phyloP scores from a whole-genome alignment of 2,888 invertebrate genomes.

The Caenorhabditis japonica region DNA sequence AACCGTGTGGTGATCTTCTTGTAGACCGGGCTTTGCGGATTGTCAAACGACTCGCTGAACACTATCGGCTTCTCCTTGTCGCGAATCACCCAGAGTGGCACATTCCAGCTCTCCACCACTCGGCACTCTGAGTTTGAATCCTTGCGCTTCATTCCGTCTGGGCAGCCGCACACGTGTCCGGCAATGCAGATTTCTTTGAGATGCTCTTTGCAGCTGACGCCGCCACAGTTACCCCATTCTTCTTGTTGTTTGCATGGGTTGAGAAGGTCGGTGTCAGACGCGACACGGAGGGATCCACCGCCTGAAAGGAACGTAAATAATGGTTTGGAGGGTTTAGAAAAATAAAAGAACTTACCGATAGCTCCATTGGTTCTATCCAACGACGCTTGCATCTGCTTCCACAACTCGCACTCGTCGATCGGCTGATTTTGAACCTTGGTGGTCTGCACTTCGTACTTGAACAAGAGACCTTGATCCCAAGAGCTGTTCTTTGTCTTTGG shows the following conservation, averaged over 20 bases:
- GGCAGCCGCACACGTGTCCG: constrained; percentile 74
- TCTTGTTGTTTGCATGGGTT: constrained; percentile 70
- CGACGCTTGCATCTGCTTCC: constrained; percentile 72
- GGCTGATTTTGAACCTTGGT: constrained; percentile 60
- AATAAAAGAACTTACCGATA: constrained; percentile 56
- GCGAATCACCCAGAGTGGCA: constrained; percentile 75
- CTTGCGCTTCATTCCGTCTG: constrained; percentile 72
- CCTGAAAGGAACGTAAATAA: constrained; percentile 26
- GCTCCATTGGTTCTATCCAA: constrained; percentile 64
- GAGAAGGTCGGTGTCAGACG: constrained; percentile 72
- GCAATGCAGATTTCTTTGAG: constrained; percentile 73
- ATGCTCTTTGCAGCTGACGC: constrained; percentile 66
- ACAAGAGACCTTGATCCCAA: constrained; percentile 75
- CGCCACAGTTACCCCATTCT: constrained; percentile 70
- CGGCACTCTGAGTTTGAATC: constrained; percentile 66
- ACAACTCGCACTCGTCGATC: constrained; percentile 73
- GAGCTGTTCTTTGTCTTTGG: constrained; percentile 76
- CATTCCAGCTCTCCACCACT: constrained; percentile 73
- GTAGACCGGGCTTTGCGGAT: constrained; percentile 70
- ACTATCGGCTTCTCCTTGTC: constrained; percentile 67
- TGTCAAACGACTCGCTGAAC: constrained; percentile 68
- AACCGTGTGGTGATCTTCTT: constrained; percentile 59
- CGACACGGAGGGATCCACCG: constrained; percentile 72
- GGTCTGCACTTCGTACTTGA: constrained; percentile 75
- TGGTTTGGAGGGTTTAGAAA: neutral